Conservation (phyloP, 2,797 vertebrate genomes). For the Microchirus variegatus region DNA sequence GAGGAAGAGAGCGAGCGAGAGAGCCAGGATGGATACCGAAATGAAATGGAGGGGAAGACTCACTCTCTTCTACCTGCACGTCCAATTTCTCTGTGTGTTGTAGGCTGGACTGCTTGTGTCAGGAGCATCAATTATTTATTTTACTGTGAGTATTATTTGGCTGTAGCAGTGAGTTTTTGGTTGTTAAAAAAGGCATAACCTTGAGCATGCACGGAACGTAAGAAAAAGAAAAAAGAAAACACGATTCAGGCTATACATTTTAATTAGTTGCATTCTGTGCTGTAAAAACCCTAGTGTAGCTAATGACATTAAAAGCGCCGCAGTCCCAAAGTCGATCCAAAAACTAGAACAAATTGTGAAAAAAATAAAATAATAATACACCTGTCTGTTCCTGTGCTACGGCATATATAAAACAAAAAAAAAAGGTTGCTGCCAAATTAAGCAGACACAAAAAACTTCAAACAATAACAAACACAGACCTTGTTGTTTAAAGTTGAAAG, state of each 20-base stretch:
- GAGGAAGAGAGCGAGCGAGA: slow-evolving; percentile 34
- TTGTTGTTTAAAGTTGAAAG: neutral
- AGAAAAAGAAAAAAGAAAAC: neutral
- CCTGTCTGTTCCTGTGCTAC: too few species aligned
- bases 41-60: slow-evolving; percentile 37
- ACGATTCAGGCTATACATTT: slow-evolving; percentile 1
- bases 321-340: neutral
- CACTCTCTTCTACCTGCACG: slow-evolving; percentile 34
- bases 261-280: slow-evolving; percentile 6
- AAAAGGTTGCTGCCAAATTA: too few species aligned
- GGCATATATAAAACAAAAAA: too few species aligned
- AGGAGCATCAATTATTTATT: slow-evolving; percentile 29
- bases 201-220: neutral
- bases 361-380: too few species aligned
- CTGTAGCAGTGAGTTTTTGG: slow-evolving; percentile 10
- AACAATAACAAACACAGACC: neutral
- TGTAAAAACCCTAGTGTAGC: slow-evolving; percentile 8
- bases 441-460: too few species aligned
- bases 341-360: slow-evolving; percentile 6
- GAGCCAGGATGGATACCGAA: slow-evolving; percentile 41
- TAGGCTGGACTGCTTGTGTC: slow-evolving; percentile 23
- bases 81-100: slow-evolving; percentile 20
- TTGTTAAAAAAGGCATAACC: slow-evolving; percentile 4
- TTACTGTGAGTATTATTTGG: slow-evolving; percentile 13
- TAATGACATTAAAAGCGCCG: slow-evolving; percentile 6